Percentiles rank a stretch among this genome's conserved stretches.
Evolutionary conservation across 2,113 vertebrate genomes (phyloP).

Genomic region (Arothron firmamentum): DNA sequence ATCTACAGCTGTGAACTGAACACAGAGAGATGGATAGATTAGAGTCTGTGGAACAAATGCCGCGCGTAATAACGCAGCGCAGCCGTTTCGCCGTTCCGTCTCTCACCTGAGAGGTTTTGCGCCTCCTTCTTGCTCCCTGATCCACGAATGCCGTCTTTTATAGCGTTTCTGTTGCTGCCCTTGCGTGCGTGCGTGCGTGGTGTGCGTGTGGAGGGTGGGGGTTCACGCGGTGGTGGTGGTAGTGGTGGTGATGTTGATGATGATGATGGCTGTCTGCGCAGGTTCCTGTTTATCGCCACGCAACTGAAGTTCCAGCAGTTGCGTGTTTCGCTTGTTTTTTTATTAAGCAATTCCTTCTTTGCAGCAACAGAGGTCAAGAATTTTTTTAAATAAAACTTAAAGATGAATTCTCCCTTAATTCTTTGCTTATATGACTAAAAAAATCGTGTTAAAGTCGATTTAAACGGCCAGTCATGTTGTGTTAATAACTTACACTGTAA

Average conservation of each 20-base stretch:
- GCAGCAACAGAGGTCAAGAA: slow-evolving; percentile 11
- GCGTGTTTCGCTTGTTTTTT: not conserved
- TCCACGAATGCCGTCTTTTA: slow-evolving; percentile 55
- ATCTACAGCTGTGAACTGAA: slow-evolving; percentile 36
- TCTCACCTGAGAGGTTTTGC: slow-evolving; percentile 68
- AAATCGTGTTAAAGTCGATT: too few species aligned
- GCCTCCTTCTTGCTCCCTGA: slow-evolving; percentile 43
- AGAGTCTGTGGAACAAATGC: not conserved
- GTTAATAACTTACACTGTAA: too few species aligned
- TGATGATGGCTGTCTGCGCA: slow-evolving; percentile 19
- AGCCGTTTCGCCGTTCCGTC: not conserved
- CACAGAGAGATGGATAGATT: not conserved
- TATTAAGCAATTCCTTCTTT: slow-evolving; percentile 8
- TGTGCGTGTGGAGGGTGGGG: not conserved
- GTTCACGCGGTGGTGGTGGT: not conserved
- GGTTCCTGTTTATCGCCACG: slow-evolving; percentile 45
- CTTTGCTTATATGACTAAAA: too few species aligned
- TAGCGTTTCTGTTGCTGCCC: slow-evolving; percentile 42
- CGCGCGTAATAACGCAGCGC: too few species aligned
- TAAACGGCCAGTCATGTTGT: too few species aligned
- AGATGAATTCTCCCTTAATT: too few species aligned
- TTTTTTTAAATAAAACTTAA: not conserved
- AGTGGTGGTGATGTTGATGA: slow-evolving; percentile 6
- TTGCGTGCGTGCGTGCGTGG: slow-evolving; percentile 6
- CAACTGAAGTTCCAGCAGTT: slow-evolving; percentile 48